Conservation (phyloP, 2,113 vertebrate species). For the Gymnarchus niloticus region DNA sequence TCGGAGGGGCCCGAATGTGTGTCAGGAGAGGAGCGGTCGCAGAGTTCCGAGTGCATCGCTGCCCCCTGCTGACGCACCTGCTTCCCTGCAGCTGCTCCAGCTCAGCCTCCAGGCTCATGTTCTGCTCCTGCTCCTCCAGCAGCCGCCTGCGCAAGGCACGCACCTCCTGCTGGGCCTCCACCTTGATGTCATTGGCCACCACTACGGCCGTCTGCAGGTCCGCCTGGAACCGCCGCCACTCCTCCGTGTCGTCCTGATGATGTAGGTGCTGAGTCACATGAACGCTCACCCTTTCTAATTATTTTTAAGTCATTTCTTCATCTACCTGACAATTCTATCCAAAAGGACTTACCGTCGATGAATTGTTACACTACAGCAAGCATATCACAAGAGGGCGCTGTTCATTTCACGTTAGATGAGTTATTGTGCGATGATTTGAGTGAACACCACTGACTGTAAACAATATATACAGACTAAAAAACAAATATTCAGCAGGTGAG, state of each 20-base stretch:
- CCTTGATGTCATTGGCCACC: constrained; percentile 96
- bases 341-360: not conserved
- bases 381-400: not conserved
- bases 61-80: constrained; percentile 64
- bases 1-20: constrained; percentile 30
- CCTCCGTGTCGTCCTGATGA: constrained; percentile 83
- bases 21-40: constrained; percentile 41
- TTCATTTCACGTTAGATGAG: not conserved
- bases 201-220: constrained; percentile 96
- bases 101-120: constrained; percentile 71
- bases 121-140: constrained; percentile 88
- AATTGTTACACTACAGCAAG: not conserved
- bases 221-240: constrained; percentile 92
- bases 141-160: constrained; percentile 76
- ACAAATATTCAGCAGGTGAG: not conserved
- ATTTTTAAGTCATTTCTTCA: not conserved
- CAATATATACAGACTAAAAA: not conserved
- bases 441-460: not conserved
- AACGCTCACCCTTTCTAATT: not conserved
- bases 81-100: constrained; percentile 78
- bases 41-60: not conserved
- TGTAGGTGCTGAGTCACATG: not conserved
- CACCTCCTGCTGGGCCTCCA: constrained; percentile 92
- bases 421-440: not conserved
- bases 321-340: not conserved